Evolutionary conservation across 2,888 invertebrate species (phyloP).

Genomic region (Drosophila ezoana): DNA sequence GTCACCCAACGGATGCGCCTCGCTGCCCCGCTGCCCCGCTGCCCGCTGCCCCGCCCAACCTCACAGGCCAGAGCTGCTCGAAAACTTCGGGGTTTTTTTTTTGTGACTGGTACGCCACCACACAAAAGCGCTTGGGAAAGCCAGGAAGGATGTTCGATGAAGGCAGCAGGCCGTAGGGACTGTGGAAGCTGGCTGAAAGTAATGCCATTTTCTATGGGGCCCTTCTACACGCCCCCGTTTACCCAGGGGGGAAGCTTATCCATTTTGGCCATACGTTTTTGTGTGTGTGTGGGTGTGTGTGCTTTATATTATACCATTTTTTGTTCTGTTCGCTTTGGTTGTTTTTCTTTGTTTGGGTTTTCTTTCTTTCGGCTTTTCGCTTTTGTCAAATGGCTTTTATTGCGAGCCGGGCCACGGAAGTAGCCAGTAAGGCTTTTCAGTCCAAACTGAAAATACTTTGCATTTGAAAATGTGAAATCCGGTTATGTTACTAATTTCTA

Average conservation of each 20-base stretch:
- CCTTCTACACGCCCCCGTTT: not conserved
- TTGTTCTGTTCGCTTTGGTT: slow-evolving; percentile 21
- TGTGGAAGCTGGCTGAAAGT: slow-evolving; percentile 30
- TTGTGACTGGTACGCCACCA: slow-evolving; percentile 21
- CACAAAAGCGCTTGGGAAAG: slow-evolving; percentile 33
- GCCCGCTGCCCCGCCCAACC: slow-evolving; percentile 2
- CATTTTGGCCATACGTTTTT: slow-evolving; percentile 76
- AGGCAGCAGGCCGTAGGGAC: slow-evolving; percentile 1
- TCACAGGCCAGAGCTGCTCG: not conserved
- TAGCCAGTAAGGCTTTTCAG: slow-evolving; percentile 42
- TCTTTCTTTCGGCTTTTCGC: slow-evolving; percentile 61
- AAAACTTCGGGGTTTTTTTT: slow-evolving; percentile 11
- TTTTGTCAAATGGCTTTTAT: slow-evolving; percentile 57
- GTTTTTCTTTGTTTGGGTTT: slow-evolving; percentile 47
- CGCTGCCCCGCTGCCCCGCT: slow-evolving; percentile 54
- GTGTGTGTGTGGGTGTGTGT: slow-evolving; percentile 5
- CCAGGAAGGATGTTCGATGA: slow-evolving; percentile 48
- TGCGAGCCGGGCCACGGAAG: slow-evolving; percentile 54
- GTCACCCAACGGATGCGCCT: slow-evolving; percentile 72
- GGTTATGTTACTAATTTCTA: slow-evolving; percentile 70
- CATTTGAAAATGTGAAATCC: slow-evolving; percentile 70
- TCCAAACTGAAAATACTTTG: slow-evolving; percentile 62
- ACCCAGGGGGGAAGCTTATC: slow-evolving; percentile 67
- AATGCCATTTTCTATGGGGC: slow-evolving; percentile 65
- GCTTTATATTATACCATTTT: slow-evolving; percentile 23